Conservation (phyloP, 2,797 vertebrate species). For the Fringilla coelebs region DNA sequence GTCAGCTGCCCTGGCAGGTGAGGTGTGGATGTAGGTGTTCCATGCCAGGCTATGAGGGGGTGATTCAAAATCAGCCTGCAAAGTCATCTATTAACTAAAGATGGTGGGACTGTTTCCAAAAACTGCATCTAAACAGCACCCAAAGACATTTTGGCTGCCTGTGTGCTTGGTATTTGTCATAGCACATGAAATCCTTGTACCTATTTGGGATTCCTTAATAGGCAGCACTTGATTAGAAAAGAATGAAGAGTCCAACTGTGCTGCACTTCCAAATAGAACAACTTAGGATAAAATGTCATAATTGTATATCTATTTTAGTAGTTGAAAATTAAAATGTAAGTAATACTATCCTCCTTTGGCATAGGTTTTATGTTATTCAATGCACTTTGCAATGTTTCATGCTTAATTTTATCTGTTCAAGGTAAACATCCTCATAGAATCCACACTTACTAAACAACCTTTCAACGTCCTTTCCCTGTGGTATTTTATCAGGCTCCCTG, state of each 20-base stretch:
- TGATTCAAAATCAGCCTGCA: neutral
- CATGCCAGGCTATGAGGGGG: neutral
- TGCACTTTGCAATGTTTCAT: neutral
- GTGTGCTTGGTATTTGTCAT: neutral
- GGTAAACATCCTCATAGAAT: neutral
- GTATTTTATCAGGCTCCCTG: neutral
- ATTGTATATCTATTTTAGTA: neutral
- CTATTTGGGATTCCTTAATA: neutral
- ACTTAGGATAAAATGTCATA: neutral
- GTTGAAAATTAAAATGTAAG: neutral
- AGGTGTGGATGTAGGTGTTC: neutral
- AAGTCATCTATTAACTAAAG: neutral
- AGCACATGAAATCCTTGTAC: neutral
- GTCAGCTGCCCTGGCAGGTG: neutral
- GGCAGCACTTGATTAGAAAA: rapidly evolving
- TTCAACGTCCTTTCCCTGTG: neutral
- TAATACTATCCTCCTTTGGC: neutral
- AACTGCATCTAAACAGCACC: neutral
- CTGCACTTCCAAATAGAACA: neutral
- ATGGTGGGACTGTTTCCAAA: neutral
- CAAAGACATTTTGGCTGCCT: neutral
- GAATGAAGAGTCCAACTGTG: neutral
- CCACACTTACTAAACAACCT: neutral
- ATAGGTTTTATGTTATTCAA: neutral
- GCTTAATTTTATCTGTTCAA: neutral